Evolutionary conservation across 2,113 vertebrate genomes (phyloP), one percentile per base, ranked within the genome.

Genomic region (Agapornis roseicollis): DNA sequence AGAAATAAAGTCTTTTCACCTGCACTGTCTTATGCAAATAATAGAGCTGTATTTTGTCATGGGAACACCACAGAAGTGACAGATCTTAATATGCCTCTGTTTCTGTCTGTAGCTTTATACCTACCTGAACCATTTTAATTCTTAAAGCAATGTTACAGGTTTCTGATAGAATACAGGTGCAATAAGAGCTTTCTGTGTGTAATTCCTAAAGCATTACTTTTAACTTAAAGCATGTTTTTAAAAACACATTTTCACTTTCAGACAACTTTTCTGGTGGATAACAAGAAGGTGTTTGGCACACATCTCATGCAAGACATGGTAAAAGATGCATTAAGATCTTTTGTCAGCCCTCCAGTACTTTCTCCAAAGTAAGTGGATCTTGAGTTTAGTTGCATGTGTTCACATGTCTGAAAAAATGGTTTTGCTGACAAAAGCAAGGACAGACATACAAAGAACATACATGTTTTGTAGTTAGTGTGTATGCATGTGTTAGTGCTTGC

Each of bases 301-400:
- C 99, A 99, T 82, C 98, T 99, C 93, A 99, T 99, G 99, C 99
- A 99, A 97, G 99, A 99, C 94, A 99, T 99, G 99, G 99, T 99
- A 79, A 99, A 99, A 98, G 99, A 99, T 95, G 99, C 99, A 42
- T 97, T 99, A 84, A 98, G 99, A 64, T 99, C 98, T 97, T 99
- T 99, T 39, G 99, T 99, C 89, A 99, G 99, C 95, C 99, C 99
- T 72, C 99, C 99, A 68, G 99, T 99, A 61, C 99, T 99, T 90
- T 99, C 99, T 65, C 97, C 99, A 77, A 99, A 99, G 99, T 99
- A 98, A 99, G 99, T 98, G 79, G 19, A 63, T 63, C 41, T 53
- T 83, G 24, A 53, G 7, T 93, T 71, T 70, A 41, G n/a, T 69
- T 88, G 3, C 5, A 7, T 60, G 5, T 64, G 29, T 86, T 86